Base-by-base conservation (phyloP, 2,113 vertebrate genomes). In the Eurypyga helias region DNA sequence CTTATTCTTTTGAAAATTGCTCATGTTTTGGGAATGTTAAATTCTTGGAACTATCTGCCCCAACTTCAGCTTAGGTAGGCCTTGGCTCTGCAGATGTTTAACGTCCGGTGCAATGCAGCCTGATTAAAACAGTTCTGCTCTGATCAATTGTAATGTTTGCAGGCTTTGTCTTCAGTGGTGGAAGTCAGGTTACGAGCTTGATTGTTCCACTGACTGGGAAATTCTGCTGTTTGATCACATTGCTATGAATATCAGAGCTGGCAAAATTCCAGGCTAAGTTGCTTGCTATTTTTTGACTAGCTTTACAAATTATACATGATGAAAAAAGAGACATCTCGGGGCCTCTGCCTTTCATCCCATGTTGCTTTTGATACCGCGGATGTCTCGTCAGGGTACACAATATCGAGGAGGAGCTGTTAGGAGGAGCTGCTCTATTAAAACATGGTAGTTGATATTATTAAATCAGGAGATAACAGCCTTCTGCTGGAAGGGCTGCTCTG, bases 171-270 rank as follows among this genome's bases (percentile, higher is more conserved):
- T 92, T 83, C 2, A 1, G 65, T 34, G 9, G 25, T 71, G 80
- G 87, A 87, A 93, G 43, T 86, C 60, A 26, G 75, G 48, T 83
- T 90, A 73, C 0, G 6, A 91, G 77, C 77, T 43, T 23, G 75
- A 85, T 65, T 57, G 64, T 78, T 89, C 43, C 80, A 87, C 64
- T 48, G 83, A 52, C 85, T 91, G 80, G 92, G 77, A 94, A 95
- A 87, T 91, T 96, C 81, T 72, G 58, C 72, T 92, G 45, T 94
- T 92, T 89, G 80, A 64, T 95, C 89, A 90, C 72, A 78, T 64
- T 64, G 45, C 88, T 78, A 5, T 60, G 90, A 82, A 61, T 79
- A 92, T 11, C 86, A 49, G 13, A 86, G 83, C 58, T 86, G 82
- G 90, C 62, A 2, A 77, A 86, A 83, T 78, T 85, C 95, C 83